phyloP scores from a whole-genome alignment of 2,797 vertebrate genomes.

The Tokudaia tokunoshimensis region DNA sequence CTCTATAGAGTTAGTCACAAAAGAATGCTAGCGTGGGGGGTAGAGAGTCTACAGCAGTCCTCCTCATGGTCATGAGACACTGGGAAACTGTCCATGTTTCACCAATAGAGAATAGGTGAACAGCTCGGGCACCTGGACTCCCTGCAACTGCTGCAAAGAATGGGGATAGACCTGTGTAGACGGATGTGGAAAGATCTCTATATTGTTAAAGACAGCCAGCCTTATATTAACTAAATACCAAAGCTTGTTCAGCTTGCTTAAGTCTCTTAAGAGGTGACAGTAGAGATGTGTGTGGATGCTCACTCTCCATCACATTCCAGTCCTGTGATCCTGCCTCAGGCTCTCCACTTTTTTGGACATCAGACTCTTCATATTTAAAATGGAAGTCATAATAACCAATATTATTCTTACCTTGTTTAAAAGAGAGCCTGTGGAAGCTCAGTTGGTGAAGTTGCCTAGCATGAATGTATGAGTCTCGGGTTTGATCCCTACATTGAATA shows the following conservation, averaged over 20 bases:
- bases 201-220: neutral
- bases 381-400: neutral
- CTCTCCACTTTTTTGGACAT: neutral
- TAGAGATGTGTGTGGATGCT: neutral
- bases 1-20: constrained; percentile 37
- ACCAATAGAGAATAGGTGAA: neutral
- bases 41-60: neutral
- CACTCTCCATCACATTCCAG: neutral
- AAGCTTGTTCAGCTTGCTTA: neutral
- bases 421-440: neutral
- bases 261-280: neutral
- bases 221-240: neutral
- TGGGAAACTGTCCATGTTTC: neutral
- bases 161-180: neutral
- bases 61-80: neutral
- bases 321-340: neutral
- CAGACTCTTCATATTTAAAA: constrained; percentile 1
- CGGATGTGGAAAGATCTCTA: neutral
- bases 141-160: neutral
- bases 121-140: neutral
- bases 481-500: neutral
- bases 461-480: too few species aligned
- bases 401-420: neutral
- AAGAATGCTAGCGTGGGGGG: neutral
- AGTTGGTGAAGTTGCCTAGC: neutral